Base-by-base conservation (phyloP, 2,113 vertebrate genomes). In the Stegostoma tigrinum region DNA sequence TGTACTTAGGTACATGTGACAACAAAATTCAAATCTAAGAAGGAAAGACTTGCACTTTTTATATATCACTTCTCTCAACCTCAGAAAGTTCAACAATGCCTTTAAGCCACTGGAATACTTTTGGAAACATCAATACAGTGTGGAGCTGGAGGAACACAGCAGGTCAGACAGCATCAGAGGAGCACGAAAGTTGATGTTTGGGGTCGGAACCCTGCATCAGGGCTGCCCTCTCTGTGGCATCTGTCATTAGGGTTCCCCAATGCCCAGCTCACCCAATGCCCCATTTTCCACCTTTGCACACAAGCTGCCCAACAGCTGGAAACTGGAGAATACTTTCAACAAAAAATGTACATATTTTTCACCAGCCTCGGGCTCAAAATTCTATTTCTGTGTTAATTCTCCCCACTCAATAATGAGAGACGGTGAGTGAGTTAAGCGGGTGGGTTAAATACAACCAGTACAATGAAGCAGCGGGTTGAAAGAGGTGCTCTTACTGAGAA, bases 401-500 rank as follows among this genome's bases (percentile, higher is more conserved):
- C 27, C 87, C 27, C 52, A 15, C 27, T 30, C 38, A 34, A 30
- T 14, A 3, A 83, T 75, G 30, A 19, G 52, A 48, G 89, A 89
- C 94, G 70, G 38, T 19, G 15, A 83, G 80, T 38, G 80, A 45
- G 17, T 21, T 48, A 70, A 86, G 90, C 17, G 52, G 4, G 4
- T 30, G 52, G 87, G 52, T 64, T 34, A 90, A 64, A 55, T 61
- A 55, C 72, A 72, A 30, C 27, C 34, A 30, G 14, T 1, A 34
- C 30, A 61, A 34, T 27, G 17, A 12, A 14, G 27, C 0, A 12
- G 72, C 30, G 2, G 85, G 66, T 96, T 24, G 96, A 34, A 34
- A 7, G 72, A 8, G 30, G 30, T 27, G 96, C 96, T 97, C 85
- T 97, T 97, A 97, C 96, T 97, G 95, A 96, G 96, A 96, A 96